Conservation (phyloP, 2,797 vertebrate genomes). For the Enteromius unitaeniatus region DNA sequence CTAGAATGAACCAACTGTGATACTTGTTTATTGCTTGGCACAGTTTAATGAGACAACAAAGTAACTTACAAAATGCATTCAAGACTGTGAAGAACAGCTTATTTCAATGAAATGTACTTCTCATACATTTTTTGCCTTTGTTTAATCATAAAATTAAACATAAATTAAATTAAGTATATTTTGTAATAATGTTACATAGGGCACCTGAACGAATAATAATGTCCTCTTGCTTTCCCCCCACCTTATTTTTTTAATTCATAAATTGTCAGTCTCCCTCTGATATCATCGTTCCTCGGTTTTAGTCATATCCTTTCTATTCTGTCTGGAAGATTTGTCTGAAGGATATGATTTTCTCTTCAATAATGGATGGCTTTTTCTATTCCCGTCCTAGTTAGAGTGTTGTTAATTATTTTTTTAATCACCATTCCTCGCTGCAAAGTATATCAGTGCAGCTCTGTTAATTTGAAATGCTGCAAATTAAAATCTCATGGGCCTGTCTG, state of each 20-base stretch:
- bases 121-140: not conserved
- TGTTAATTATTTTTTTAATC: slow-evolving; percentile 16
- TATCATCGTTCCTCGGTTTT: not conserved
- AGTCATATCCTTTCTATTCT: slow-evolving; percentile 25
- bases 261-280: slow-evolving; percentile 13
- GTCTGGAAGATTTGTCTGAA: not conserved
- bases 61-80: not conserved
- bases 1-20: not conserved
- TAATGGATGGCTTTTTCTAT: not conserved
- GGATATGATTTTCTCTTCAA: slow-evolving; percentile 7
- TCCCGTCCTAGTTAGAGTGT: not conserved
- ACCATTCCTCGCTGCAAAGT: not conserved
- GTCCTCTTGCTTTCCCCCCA: slow-evolving; percentile 5
- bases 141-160: slow-evolving; percentile 1
- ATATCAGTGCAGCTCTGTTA: not conserved
- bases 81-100: not conserved
- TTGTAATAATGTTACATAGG: slow-evolving; percentile 2
- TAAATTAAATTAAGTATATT: too few species aligned
- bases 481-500: not conserved
- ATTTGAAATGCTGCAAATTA: slow-evolving; percentile 10
- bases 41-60: not conserved
- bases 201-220: not conserved
- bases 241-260: not conserved
- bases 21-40: not conserved
- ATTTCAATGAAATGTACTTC: not conserved